Evolutionary conservation across 92 coral and sea anemone genomes (phyloP).

Genomic region (Siderastrea siderea): DNA sequence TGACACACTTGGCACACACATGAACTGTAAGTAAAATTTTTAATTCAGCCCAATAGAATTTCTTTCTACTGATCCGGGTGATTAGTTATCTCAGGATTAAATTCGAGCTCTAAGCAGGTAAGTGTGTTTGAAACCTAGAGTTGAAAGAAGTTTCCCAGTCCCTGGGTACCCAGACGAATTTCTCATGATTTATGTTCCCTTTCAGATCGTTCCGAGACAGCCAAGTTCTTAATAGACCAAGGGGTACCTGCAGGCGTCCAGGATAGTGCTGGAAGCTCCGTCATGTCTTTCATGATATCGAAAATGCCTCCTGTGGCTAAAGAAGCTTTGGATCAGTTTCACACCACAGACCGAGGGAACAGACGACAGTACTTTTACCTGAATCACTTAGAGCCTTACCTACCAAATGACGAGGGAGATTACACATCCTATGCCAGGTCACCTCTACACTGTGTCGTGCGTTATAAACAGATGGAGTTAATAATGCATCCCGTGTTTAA

Average conservation of each 20-base stretch:
- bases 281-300: slow-evolving; percentile 93
- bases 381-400: slow-evolving; percentile 83
- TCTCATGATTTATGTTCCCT: neutral
- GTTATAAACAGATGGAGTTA: slow-evolving; percentile 93
- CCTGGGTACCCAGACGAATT: too few species aligned
- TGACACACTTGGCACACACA: too few species aligned
- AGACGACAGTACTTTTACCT: slow-evolving; percentile 96
- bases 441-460: slow-evolving; percentile 88
- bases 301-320: slow-evolving; percentile 99
- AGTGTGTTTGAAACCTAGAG: too few species aligned
- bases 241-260: slow-evolving; percentile 89
- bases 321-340: slow-evolving; percentile 97
- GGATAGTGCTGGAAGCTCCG: slow-evolving; percentile 85
- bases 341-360: slow-evolving; percentile 95
- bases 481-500: slow-evolving; percentile 99
- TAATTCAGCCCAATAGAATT: too few species aligned
- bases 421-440: slow-evolving; percentile 72
- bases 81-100: too few species aligned
- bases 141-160: too few species aligned
- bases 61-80: too few species aligned
- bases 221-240: slow-evolving; percentile 85
- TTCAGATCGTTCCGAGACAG: slow-evolving; percentile 98
- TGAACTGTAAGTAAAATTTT: too few species aligned
- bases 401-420: slow-evolving; percentile 40
- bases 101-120: too few species aligned